These are phyloP conservation scores for Xanthorhoe spadicearia DNA, from an alignment of 2,888 invertebrate genomes.

Conservation along the genomic window DNA sequence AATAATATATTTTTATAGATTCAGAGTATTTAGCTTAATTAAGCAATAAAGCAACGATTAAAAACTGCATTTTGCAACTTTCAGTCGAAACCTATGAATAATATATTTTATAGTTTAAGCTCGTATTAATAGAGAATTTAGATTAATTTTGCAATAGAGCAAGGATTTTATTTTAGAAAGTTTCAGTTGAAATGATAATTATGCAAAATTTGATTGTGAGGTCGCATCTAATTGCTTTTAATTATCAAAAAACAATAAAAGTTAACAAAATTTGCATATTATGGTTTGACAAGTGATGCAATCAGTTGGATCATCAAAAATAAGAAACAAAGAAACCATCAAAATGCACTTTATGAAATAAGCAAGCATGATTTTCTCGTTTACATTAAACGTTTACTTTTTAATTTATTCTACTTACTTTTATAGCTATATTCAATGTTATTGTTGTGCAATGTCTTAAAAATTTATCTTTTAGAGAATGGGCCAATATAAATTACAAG, in stretches of 20 bases:
- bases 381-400: too few species aligned
- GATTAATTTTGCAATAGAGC: background rate
- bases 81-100: conserved; percentile 3
- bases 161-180: background rate
- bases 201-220: background rate
- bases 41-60: background rate
- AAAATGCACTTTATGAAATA: conserved; percentile 2
- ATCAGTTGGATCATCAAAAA: conserved; percentile 2
- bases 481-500: too few species aligned
- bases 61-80: background rate
- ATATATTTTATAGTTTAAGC: background rate
- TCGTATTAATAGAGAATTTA: background rate
- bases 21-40: background rate
- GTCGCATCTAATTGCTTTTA: background rate
- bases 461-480: too few species aligned
- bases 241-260: conserved; percentile 17
- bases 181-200: conserved; percentile 4
- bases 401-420: too few species aligned
- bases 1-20: background rate
- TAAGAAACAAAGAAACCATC: conserved; percentile 17
- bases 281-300: conserved; percentile 6
- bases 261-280: conserved; percentile 10
- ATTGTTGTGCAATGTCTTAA: too few species aligned
- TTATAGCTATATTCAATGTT: too few species aligned
- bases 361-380: background rate